A percentile compares a stretch with the other conserved stretches of the same genome.
These are phyloP conservation scores for Arbacia lixula DNA, from an alignment of 53 echinoderm and acorn worm species.

Conservation along the genomic window DNA sequence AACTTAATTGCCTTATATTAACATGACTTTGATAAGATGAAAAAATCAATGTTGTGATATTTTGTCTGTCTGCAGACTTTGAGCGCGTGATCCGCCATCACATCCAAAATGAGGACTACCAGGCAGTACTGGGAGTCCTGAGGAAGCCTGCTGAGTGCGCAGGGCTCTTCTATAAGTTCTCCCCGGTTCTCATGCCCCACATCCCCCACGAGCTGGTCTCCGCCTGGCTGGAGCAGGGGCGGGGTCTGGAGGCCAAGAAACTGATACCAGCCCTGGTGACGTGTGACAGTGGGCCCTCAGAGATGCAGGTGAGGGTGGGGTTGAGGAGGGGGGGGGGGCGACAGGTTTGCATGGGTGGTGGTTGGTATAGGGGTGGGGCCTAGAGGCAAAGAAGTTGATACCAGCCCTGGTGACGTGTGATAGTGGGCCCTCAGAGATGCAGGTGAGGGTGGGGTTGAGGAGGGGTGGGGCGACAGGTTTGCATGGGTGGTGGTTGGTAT, in stretches of 20 bases:
- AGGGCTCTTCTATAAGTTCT: conserved; percentile 91
- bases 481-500: conserved; percentile 92
- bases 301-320: conserved; percentile 65
- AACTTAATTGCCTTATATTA: too few species aligned
- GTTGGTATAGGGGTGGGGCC: conserved; percentile 74
- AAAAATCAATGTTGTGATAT: too few species aligned
- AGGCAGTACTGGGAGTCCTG: conserved; percentile 81
- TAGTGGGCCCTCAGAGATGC: conserved; percentile 62
- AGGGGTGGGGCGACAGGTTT: not conserved
- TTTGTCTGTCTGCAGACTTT: conserved; percentile 61
- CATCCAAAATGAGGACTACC: conserved; percentile 94
- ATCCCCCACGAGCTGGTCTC: conserved; percentile 90
- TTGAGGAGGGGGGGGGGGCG: not conserved
- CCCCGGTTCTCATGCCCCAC: conserved; percentile 97
- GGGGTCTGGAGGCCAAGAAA: conserved; percentile 77
- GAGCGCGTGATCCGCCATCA: conserved; percentile 97
- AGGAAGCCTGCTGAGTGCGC: conserved; percentile 77
- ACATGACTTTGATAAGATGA: too few species aligned
- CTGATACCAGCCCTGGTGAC: conserved; percentile 95
- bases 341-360: conserved; percentile 44
- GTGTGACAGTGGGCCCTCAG: conserved; percentile 74
- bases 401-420: conserved; percentile 96
- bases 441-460: conserved; percentile 55
- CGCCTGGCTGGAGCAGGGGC: conserved; percentile 88
- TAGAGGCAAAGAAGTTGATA: conserved; percentile 90